phyloP scores from a whole-genome alignment of 2,113 vertebrate species.

The Reinhardtius hippoglossoides region DNA sequence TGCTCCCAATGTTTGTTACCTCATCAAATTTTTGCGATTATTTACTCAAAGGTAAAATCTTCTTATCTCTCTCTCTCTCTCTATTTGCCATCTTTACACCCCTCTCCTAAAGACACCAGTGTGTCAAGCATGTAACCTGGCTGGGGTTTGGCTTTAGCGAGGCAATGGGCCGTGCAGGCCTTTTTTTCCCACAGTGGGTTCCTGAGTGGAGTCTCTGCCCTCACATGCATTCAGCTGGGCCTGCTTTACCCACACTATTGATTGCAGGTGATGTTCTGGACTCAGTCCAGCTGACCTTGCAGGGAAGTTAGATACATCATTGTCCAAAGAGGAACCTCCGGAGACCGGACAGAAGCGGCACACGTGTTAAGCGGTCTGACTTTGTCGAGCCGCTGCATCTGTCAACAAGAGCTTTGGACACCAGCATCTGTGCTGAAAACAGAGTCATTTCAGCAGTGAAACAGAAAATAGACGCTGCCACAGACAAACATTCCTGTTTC shows the following conservation, averaged over 20 bases:
- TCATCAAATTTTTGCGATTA: too few species aligned
- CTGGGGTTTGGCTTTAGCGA: slow-evolving; percentile 79
- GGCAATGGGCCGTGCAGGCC: slow-evolving; percentile 83
- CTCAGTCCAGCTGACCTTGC: slow-evolving; percentile 82
- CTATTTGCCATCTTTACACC: background rate
- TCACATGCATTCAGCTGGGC: slow-evolving; percentile 75
- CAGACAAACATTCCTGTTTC: slow-evolving; percentile 36
- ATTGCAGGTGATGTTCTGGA: slow-evolving; percentile 86
- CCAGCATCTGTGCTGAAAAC: slow-evolving; percentile 4
- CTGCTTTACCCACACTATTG: slow-evolving; percentile 85
- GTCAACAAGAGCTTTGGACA: slow-evolving; percentile 45
- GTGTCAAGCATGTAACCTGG: slow-evolving; percentile 58
- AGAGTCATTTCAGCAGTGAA: slow-evolving; percentile 25
- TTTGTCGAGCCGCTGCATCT: slow-evolving; percentile 48
- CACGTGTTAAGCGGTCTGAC: slow-evolving; percentile 51
- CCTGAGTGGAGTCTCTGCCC: slow-evolving; percentile 77
- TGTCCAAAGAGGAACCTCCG: slow-evolving; percentile 78
- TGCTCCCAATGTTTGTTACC: too few species aligned
- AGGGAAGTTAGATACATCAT: slow-evolving; percentile 84
- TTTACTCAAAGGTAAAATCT: background rate
- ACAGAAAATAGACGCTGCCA: slow-evolving; percentile 23
- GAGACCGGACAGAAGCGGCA: slow-evolving; percentile 44
- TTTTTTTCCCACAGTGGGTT: slow-evolving; percentile 73
- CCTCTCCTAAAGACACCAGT: slow-evolving; percentile 40
- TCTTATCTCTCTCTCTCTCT: too few species aligned